A percentile compares a stretch with the other conserved stretches of the same genome.
Evolutionary conservation across 2,797 vertebrate genomes (phyloP).

Genomic region (Fistularia commersonii): DNA sequence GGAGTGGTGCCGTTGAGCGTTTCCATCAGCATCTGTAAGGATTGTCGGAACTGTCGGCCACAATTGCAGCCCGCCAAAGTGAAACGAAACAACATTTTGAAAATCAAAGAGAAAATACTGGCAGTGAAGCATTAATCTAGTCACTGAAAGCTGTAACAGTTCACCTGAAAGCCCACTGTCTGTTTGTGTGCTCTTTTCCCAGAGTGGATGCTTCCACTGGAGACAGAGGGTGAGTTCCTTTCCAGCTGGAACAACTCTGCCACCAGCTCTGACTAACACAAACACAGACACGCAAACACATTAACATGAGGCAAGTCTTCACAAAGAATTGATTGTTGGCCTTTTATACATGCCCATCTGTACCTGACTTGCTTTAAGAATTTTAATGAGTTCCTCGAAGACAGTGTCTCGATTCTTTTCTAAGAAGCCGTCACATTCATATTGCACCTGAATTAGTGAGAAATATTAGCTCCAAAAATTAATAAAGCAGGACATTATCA

Average conservation of each 20-base stretch:
- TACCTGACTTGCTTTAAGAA: constrained; percentile 82
- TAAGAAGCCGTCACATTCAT: constrained; percentile 76
- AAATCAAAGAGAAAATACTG: not conserved
- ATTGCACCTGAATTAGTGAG: constrained; percentile 67
- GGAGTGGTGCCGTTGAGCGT: constrained; percentile 77
- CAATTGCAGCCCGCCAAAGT: not conserved
- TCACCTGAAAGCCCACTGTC: constrained; percentile 78
- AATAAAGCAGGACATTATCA: too few relatives aligned
- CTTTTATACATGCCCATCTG: not conserved
- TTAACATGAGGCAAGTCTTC: not conserved
- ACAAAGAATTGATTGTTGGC: not conserved
- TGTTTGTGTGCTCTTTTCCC: constrained; percentile 74
- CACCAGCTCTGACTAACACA: constrained; percentile 75
- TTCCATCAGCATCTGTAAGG: constrained; percentile 76
- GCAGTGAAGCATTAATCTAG: not conserved
- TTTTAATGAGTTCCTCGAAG: constrained; percentile 80
- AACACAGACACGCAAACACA: constrained; percentile 2
- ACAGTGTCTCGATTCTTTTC: constrained; percentile 80
- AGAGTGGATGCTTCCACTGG: constrained; percentile 58
- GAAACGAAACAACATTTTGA: not conserved
- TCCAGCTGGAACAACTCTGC: constrained; percentile 79
- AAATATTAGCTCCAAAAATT: too few relatives aligned
- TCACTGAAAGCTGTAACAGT: not conserved
- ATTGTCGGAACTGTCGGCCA: constrained; percentile 73
- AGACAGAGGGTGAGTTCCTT: constrained; percentile 34